Percentiles rank a stretch among this genome's conserved stretches.
Conservation (phyloP, 2,888 invertebrate species). For the Caenorhabditis uteleia region DNA sequence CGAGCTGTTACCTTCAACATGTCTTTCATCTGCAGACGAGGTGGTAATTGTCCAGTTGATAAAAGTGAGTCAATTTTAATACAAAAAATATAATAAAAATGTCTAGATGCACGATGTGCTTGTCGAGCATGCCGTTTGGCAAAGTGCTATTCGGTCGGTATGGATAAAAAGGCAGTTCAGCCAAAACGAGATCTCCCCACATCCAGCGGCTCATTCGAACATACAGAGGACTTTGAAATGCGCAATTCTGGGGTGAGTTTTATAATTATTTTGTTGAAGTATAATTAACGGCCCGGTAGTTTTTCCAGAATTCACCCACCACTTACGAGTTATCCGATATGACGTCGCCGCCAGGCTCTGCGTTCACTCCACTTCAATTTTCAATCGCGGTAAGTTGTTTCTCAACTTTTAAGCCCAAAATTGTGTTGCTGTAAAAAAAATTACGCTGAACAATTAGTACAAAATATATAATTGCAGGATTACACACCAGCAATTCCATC, state of each 20-base stretch:
- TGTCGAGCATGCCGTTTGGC: constrained; percentile 62
- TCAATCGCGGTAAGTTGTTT: no score
- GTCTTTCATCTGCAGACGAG: constrained; percentile 59
- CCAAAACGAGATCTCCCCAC: constrained; percentile 37
- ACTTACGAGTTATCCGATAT: constrained; percentile 31
- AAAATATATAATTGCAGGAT: constrained; percentile 30
- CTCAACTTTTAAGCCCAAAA: no score
- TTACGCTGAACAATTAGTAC: background rate
- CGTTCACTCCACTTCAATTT: constrained; percentile 38
- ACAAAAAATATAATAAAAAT: constrained; percentile 3
- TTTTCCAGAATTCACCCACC: constrained; percentile 24
- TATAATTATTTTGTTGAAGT: background rate
- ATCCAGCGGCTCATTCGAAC: constrained; percentile 17
- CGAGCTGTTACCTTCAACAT: constrained; percentile 65
- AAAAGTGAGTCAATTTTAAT: constrained; percentile 51
- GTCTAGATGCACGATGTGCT: constrained; percentile 65
- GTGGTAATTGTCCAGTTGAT: constrained; percentile 65
- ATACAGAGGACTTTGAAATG: constrained; percentile 18
- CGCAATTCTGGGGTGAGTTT: constrained; percentile 13
- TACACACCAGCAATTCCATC: constrained; percentile 46
- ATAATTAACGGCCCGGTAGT: background rate
- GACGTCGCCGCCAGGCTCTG: constrained; percentile 36
- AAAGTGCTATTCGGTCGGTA: constrained; percentile 58
- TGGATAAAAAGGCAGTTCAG: constrained; percentile 57
- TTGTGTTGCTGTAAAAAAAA: background rate